Evolutionary conservation across 37 sponge, comb jelly and placozoan genomes (phyloP).

Genomic region (Cladorhizidae sp.): DNA sequence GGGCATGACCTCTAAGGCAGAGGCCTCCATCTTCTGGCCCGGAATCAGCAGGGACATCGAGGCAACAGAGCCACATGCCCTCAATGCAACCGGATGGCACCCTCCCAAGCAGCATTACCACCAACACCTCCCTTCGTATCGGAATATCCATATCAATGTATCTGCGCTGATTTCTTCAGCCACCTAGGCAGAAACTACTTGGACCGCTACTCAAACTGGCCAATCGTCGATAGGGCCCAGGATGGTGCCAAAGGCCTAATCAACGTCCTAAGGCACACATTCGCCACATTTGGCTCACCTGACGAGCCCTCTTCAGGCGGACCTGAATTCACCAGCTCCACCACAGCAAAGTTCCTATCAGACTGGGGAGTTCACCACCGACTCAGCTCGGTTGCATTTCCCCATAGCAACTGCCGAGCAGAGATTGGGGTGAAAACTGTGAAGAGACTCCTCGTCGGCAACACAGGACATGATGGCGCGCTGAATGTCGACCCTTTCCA

Average conservation of each 20-base stretch:
- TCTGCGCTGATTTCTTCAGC: constrained; percentile 41
- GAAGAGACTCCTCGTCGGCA: constrained; percentile 39
- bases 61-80: constrained; percentile 41
- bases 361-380: constrained; percentile 44
- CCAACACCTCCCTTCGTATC: constrained; percentile 25
- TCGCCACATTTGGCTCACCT: constrained; percentile 30
- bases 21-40: constrained; percentile 47
- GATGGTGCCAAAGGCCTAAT: constrained; percentile 26
- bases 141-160: constrained; percentile 38
- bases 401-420: constrained; percentile 35
- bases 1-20: constrained; percentile 41
- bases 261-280: constrained; percentile 24
- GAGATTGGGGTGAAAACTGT: constrained; percentile 40
- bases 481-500: constrained; percentile 26
- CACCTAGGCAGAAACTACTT: constrained; percentile 28
- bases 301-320: constrained; percentile 49
- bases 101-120: constrained; percentile 37
- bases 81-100: constrained; percentile 42
- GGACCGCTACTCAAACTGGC: constrained; percentile 40
- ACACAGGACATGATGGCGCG: constrained; percentile 26
- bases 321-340: constrained; percentile 26
- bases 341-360: constrained; percentile 15
- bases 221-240: constrained; percentile 26
- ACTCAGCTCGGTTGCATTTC: constrained; percentile 43
- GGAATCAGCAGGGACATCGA: constrained; percentile 43